Base-by-base conservation (phyloP, 2,888 invertebrate genomes). In the Hirtodrosophila confusa region DNA sequence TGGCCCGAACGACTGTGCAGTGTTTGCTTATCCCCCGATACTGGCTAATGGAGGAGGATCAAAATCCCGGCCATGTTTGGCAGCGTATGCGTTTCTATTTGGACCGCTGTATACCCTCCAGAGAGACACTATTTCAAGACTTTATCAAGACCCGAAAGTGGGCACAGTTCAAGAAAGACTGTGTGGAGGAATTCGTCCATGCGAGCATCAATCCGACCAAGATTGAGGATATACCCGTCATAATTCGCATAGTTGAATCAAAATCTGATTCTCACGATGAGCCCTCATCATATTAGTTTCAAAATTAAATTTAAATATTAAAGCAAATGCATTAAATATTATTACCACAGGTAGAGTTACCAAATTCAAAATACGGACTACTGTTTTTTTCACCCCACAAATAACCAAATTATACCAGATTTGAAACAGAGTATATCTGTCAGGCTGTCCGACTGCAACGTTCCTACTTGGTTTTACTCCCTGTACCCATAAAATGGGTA, bases 1-100 rank as follows among this genome's bases (percentile, higher is more conserved):
- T 95, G 51, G 94, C 96, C 0, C 89, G 93, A 17, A 94, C 94
- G 0, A 93, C 93, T 0, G 94, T 94, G 0, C 93, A 93, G 73
- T 95, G 95, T 76, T 92, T 96, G 86, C 90, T 95, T 27, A 90
- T 96, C 56, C 96, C 96, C 0, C 93, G 93, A 63, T 94, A 94
- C 79, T 96, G 95, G 94, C 91, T 96, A 6, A 88, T 94, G 47
- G 94, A 94, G 78, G 93, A 89, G 23, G 70, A 85, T 0, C 91
- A 91, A 66, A 91, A 91, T 73, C 89, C 89, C 4, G 91, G 91
- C 0, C 89, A 91, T 54, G 83, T 91, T n/a, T 91, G 91, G 91
- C 89, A 90, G 53, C 80, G 90, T 8, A 85, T 89, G 55, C 71
- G 86, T 8, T 89, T 90, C 66, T 90, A 90, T 48, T 69, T 91